These are phyloP conservation scores for Diaphora mendica DNA, from an alignment of 2,888 invertebrate species.

Conservation along the genomic window DNA sequence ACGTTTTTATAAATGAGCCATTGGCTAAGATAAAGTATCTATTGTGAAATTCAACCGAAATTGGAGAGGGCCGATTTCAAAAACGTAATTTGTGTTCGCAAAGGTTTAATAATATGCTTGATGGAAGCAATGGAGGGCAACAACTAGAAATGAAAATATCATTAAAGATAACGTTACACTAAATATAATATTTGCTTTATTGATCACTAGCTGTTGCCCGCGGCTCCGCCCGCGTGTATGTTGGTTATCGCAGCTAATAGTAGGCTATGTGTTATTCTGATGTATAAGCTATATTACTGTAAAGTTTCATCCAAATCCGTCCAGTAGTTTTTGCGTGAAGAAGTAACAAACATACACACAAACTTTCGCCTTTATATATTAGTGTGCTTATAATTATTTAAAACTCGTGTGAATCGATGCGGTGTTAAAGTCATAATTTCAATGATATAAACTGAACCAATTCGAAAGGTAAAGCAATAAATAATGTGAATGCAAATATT, in stretches of 20 bases:
- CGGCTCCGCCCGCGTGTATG: no score
- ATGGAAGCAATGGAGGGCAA: constrained; percentile 32
- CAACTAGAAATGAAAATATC: constrained; percentile 26
- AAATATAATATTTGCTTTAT: constrained; percentile 32
- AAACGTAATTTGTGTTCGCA: constrained; percentile 32
- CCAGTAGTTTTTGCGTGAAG: no score
- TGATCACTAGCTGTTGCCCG: constrained; percentile 14
- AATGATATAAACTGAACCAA: constrained; percentile 24
- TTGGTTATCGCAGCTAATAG: no score
- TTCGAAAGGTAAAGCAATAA: constrained; percentile 24
- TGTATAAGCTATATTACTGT: no score
- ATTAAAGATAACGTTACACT: constrained; percentile 34
- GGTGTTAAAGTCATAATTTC: constrained; percentile 26
- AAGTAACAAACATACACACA: no score
- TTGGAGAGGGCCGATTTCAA: constrained; percentile 34
- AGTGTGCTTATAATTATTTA: no score
- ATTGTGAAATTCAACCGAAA: constrained; percentile 45
- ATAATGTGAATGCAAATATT: constrained; percentile 29
- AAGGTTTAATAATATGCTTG: constrained; percentile 26
- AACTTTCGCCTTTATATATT: no score
- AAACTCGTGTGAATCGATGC: constrained; percentile 7
- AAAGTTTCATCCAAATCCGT: no score
- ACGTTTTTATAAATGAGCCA: constrained; percentile 60
- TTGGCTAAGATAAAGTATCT: constrained; percentile 53
- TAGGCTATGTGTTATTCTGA: no score